Percentiles rank a stretch among this genome's conserved stretches.
These are phyloP conservation scores for Julus scanicus DNA, from an alignment of 2,888 invertebrate genomes.

Conservation along the genomic window DNA sequence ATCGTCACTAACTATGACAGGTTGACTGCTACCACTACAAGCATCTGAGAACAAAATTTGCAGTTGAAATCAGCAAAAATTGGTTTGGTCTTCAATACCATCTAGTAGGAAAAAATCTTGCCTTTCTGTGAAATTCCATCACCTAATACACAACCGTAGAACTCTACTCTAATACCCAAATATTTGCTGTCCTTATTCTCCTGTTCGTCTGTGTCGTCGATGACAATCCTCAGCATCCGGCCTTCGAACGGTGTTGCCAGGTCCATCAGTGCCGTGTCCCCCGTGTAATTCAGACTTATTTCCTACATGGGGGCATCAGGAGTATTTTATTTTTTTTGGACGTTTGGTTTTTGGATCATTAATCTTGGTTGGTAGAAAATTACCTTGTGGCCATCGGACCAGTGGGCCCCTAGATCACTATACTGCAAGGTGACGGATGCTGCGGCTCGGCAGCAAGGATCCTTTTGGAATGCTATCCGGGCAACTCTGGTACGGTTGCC, in stretches of 20 bases:
- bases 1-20: conserved; percentile 3
- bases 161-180: conserved; percentile 53
- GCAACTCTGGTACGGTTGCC: conserved; percentile 56
- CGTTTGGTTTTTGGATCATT: background rate
- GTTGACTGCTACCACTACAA: background rate
- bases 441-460: conserved; percentile 54
- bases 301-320: conserved; percentile 41
- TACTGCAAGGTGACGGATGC: conserved; percentile 38
- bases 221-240: conserved; percentile 37
- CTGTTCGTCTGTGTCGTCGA: conserved; percentile 48
- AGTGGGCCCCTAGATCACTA: conserved; percentile 52
- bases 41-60: background rate
- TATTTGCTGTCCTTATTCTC: conserved; percentile 49
- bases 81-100: background rate
- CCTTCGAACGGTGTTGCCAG: conserved; percentile 54
- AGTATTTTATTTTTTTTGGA: no score
- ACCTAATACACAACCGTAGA: conserved; percentile 53
- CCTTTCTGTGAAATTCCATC: conserved; percentile 32
- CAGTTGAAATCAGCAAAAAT: background rate
- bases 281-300: conserved; percentile 51
- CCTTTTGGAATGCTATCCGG: conserved; percentile 49
- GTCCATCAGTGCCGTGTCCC: conserved; percentile 46
- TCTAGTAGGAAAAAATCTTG: no score
- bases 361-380: background rate
- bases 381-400: conserved; percentile 52